Base-by-base conservation (phyloP, 2,888 invertebrate genomes). In the Troides helena region DNA sequence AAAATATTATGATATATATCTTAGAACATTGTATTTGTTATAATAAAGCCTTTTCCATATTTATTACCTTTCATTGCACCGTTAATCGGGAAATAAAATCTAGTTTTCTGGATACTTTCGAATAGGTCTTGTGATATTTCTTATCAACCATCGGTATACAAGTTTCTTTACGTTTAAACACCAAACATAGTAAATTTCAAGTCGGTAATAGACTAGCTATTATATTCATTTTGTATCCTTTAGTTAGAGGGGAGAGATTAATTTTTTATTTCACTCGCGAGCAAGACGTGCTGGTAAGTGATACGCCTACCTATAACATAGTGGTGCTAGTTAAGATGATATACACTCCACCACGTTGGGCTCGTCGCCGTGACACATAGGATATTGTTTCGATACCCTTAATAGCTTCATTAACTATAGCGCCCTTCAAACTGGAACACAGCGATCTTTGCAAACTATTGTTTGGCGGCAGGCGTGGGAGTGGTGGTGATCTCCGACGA, bases 221-320 rank as follows among this genome's bases (percentile, higher is more conserved):
- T 59, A 36, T 65, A 57, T 64, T 72, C 62, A 76, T 73, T 70
- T 18, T 76, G 62, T 64, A 66, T 71, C 68, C 67, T 76, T 75
- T 73, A 69, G 71, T 71, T 69, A 62, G 66, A 71, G 65, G 59
- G 68, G 68, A 73, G 69, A 75, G 77, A 77, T 78, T 78, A 80
- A 78, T 76, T 77, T 72, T 74, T 30, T 30, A 30, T 30, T 30
- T 4, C 4, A 30, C 30, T 30, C 30, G 5, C 30, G 5, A 30
- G 30, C 30, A 30, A 30, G 30, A 30, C 30, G 30, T 30, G 30
- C 3, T 30, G 30, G 30, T 30, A 30, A 30, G 30, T 30, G 3
- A 30, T 30, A 30, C 3, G 30, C 30, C 30, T 30, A 5, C 30
- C 3, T 5, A 2, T 30, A 30, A 30, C 30, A 30, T 0, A 4